These are phyloP conservation scores for Gibbula magus DNA, from an alignment of 2,888 invertebrate species.

Conservation along the genomic window DNA sequence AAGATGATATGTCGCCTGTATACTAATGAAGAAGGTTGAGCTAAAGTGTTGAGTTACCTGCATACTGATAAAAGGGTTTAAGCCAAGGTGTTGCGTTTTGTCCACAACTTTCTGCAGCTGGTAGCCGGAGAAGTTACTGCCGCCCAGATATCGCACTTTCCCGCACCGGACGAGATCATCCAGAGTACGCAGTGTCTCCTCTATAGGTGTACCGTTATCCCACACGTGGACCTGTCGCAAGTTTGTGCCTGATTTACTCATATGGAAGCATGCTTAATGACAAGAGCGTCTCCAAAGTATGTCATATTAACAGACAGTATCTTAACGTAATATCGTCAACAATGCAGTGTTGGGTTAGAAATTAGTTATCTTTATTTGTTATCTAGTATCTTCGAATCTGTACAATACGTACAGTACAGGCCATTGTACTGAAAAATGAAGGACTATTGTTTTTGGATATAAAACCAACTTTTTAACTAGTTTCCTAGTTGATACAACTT, in stretches of 20 bases:
- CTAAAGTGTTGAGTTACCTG: conserved; percentile 50
- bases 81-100: conserved; percentile 37
- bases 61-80: conserved; percentile 44
- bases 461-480: no score
- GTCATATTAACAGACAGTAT: not conserved
- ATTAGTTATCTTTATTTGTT: no score
- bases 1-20: no score
- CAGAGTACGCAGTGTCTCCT: conserved; percentile 61
- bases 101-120: conserved; percentile 64
- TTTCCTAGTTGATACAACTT: no score
- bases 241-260: conserved; percentile 36
- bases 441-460: no score
- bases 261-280: not conserved
- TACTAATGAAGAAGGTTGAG: no score
- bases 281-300: not conserved
- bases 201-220: conserved; percentile 61
- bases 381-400: not conserved
- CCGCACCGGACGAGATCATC: conserved; percentile 63
- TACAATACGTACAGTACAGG: no score
- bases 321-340: not conserved
- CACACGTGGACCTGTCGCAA: conserved; percentile 48
- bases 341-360: no score
- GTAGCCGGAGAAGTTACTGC: conserved; percentile 63
- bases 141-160: conserved; percentile 63
- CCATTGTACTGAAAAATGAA: no score